Evolutionary conservation across 2,888 invertebrate species (phyloP).

Genomic region (Plebejus argus): DNA sequence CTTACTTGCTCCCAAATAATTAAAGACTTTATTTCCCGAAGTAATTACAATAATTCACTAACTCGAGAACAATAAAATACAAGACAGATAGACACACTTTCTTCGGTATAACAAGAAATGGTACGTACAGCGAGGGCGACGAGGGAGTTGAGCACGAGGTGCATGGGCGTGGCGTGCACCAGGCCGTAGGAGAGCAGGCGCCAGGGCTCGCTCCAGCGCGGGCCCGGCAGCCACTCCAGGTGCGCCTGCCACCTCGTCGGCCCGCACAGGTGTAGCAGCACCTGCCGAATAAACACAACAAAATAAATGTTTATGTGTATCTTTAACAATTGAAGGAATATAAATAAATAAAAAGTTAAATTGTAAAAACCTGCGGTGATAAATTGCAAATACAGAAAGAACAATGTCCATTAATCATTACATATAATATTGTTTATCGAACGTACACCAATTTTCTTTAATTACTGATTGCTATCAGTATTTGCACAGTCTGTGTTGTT

Average conservation of each 20-base stretch:
- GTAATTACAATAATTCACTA: too few relatives aligned
- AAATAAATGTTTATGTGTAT: too few relatives aligned
- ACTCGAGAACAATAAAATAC: too few relatives aligned
- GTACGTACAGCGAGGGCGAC: conserved; percentile 66
- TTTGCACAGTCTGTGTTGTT: background rate
- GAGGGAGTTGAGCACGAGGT: conserved; percentile 86
- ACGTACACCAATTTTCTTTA: background rate
- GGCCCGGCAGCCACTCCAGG: conserved; percentile 64
- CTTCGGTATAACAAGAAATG: background rate
- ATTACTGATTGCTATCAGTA: background rate
- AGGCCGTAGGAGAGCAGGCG: conserved; percentile 89
- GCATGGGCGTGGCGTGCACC: conserved; percentile 88
- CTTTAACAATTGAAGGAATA: too few relatives aligned
- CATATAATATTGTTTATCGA: background rate
- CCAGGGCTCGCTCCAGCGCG: conserved; percentile 86
- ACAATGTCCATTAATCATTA: too few relatives aligned
- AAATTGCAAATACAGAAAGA: too few relatives aligned
- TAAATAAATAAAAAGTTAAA: too few relatives aligned
- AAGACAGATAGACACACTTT: too few relatives aligned
- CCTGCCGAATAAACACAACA: conserved; percentile 45
- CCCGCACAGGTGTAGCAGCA: conserved; percentile 54
- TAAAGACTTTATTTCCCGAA: too few relatives aligned
- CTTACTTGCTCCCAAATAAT: too few relatives aligned
- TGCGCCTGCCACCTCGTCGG: conserved; percentile 48
- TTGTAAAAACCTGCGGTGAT: too few relatives aligned